Evolutionary conservation across 2,888 invertebrate species (phyloP), one percentile per base, ranked within the genome.

Genomic region (Diaperis boleti): DNA sequence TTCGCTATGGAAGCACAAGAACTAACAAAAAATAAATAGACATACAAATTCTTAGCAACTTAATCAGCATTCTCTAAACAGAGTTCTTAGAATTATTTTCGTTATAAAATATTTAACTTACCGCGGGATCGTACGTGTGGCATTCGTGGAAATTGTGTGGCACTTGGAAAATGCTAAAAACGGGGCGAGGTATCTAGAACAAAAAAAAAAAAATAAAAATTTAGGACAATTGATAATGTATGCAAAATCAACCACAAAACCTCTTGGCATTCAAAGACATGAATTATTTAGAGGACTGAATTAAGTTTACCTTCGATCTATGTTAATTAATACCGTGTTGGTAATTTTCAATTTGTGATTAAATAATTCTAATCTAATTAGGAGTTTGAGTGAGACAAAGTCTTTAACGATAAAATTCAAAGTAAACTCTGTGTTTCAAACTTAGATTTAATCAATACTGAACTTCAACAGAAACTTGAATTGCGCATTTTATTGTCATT

Each of bases 21-120:
- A 45, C 26, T n/a, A 29, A 11, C 45, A 45, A 45, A 45, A 45
- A 45, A 29, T 45, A 45, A 45, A 45, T 45, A 29, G 26, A 26
- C 5, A n/a, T n/a, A 8, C 10, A 20, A 42, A 42, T 42, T 42
- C 20, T 13, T 10, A 13, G 14, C 42, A 39, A 35, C 10, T n/a
- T n/a, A n/a, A n/a, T n/a, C n/a, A n/a, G n/a, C n/a, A n/a, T n/a
- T 41, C 14, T 18, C 13, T 14, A 41, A 41, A 17, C 15, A 20
- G 20, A 42, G 13, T 42, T 42, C 35, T n/a, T 2, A 14, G 35
- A 35, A 10, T 33, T n/a, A 10, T 11, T n/a, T 3, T 4, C 20
- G 20, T n/a, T n/a, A 20, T 20, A 20, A 20, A 20, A 20, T 3
- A 20, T n/a, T n/a, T 1, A 26, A 47, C 47, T 47, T 17, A 47